These are phyloP conservation scores for Diaphora mendica DNA, from an alignment of 2,888 invertebrate genomes.

Conservation along the genomic window DNA sequence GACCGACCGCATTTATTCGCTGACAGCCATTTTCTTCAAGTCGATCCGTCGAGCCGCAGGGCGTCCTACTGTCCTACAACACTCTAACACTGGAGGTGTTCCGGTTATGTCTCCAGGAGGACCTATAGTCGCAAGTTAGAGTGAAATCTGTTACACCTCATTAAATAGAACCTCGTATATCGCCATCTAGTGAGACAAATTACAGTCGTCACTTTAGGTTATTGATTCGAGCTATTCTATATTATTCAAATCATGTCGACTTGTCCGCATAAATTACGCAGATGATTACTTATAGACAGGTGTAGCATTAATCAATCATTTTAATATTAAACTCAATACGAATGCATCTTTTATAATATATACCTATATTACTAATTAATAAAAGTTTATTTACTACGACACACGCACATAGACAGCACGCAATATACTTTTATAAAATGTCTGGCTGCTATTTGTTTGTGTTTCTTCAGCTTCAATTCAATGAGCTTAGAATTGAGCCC, in stretches of 20 bases:
- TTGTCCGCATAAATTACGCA: neutral
- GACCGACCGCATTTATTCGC: too few species aligned
- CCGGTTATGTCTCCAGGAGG: neutral
- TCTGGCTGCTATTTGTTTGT: neutral
- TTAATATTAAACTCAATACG: conserved; percentile 2
- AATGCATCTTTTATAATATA: neutral
- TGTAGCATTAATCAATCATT: conserved; percentile 13
- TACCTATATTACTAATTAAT: neutral
- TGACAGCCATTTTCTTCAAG: too few species aligned
- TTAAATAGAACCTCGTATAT: neutral
- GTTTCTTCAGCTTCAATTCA: neutral
- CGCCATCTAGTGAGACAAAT: neutral
- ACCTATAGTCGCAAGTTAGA: too few species aligned
- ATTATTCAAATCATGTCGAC: neutral
- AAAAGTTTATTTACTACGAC: neutral
- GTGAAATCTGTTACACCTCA: neutral
- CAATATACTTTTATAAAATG: neutral
- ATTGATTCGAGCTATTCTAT: neutral
- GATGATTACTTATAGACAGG: conserved; percentile 1
- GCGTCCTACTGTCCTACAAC: too few species aligned
- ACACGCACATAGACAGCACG: neutral
- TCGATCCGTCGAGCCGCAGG: too few species aligned
- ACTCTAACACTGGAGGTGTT: too few species aligned
- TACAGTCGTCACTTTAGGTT: neutral
- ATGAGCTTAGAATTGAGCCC: neutral